Evolutionary conservation across 2,113 vertebrate genomes (phyloP).

Genomic region (Isichthys henryi): DNA sequence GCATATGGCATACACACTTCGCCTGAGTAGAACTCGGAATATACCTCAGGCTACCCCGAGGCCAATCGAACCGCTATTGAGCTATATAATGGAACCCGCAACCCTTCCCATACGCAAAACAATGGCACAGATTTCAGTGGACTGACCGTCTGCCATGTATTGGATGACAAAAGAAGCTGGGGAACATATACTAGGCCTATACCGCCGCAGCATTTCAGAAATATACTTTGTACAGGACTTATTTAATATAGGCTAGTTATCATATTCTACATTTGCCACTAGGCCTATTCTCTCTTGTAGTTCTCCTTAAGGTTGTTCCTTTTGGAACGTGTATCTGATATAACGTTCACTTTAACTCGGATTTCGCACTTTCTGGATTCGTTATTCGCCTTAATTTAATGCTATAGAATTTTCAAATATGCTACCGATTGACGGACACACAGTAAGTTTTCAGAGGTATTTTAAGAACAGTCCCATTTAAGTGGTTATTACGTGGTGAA

Average conservation of each 20-base stretch:
- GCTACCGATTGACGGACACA: background rate
- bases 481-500: constrained; percentile 7
- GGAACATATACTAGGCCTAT: background rate
- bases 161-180: constrained; percentile 11
- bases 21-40: background rate
- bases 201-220: background rate
- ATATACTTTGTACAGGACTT: background rate
- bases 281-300: background rate
- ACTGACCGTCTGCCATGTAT: constrained; percentile 17
- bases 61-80: constrained; percentile 10
- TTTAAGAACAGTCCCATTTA: constrained; percentile 4
- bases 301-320: background rate
- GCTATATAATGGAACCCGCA: constrained; percentile 16
- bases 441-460: background rate
- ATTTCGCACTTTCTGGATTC: background rate
- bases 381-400: background rate
- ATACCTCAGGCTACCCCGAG: constrained; percentile 14
- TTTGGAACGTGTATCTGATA: background rate
- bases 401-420: background rate
- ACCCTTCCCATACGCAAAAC: background rate
- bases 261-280: background rate
- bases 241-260: background rate
- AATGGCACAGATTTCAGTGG: constrained; percentile 24
- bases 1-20: constrained; percentile 9
- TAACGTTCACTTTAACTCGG: background rate